These are phyloP conservation scores for Ceratosolen solmsi DNA, from an alignment of 1,140 invertebrate species.

Conservation along the genomic window DNA sequence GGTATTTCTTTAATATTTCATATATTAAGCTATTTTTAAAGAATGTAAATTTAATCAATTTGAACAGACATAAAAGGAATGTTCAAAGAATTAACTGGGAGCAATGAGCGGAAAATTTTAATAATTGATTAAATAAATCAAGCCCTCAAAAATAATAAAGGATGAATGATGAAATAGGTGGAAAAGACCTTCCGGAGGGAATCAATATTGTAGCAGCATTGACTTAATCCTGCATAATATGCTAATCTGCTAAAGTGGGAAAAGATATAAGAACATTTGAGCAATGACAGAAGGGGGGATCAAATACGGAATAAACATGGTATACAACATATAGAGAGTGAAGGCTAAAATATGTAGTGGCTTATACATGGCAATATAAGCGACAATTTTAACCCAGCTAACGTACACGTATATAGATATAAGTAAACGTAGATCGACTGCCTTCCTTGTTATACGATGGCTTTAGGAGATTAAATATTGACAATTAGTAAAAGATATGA, in stretches of 20 bases:
- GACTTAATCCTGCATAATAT: constrained; percentile 20
- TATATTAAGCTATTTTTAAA: neutral
- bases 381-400: constrained; percentile 56
- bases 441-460: constrained; percentile 41
- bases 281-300: neutral
- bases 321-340: neutral
- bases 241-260: constrained; percentile 42
- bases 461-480: constrained; percentile 54
- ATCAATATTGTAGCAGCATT: constrained; percentile 28
- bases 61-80: neutral
- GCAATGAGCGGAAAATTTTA: neutral
- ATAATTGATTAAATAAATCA: constrained; percentile 12
- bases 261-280: constrained; percentile 31
- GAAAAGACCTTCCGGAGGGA: neutral
- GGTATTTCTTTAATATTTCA: neutral
- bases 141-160: neutral
- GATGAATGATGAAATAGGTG: neutral
- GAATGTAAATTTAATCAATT: neutral
- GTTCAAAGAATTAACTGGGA: neutral
- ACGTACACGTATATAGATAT: constrained; percentile 34
- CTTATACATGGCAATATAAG: constrained; percentile 26
- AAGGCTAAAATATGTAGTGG: constrained; percentile 41
- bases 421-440: constrained; percentile 11
- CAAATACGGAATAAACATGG: constrained; percentile 11
- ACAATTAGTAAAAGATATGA: constrained; percentile 58